Evolutionary conservation across 2,113 vertebrate species (phyloP).

Genomic region (Oceanodroma tethys): DNA sequence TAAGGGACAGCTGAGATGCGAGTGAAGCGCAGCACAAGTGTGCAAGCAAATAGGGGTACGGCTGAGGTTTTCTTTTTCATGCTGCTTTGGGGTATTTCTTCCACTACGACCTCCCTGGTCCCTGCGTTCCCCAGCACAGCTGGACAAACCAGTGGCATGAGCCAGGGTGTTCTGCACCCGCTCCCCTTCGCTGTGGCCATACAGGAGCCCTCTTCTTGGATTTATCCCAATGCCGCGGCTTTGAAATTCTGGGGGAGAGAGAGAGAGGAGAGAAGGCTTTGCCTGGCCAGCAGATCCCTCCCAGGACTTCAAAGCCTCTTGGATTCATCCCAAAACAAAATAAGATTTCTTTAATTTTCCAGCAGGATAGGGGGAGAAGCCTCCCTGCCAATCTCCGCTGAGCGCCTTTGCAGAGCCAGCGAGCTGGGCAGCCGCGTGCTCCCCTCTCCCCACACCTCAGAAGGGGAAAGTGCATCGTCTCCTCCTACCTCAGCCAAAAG

Average conservation of each 20-base stretch:
- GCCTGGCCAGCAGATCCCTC: conserved; percentile 31
- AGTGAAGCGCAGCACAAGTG: accelerated
- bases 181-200: accelerated
- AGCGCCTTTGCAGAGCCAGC: background rate
- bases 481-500: background rate
- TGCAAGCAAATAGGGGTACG: background rate
- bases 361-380: background rate
- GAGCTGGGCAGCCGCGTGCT: background rate
- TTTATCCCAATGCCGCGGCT: background rate
- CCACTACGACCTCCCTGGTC: background rate
- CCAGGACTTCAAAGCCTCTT: conserved; percentile 31
- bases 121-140: background rate
- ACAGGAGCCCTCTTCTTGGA: background rate
- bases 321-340: conserved; percentile 29
- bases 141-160: background rate
- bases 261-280: background rate
- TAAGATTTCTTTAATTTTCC: conserved; percentile 30
- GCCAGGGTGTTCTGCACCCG: accelerated
- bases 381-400: background rate
- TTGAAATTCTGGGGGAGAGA: background rate
- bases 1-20: background rate
- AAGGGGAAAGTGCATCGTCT: accelerated
- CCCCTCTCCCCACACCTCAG: background rate
- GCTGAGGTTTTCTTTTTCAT: background rate
- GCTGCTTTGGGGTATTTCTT: background rate